Base-by-base conservation (phyloP, 2,113 vertebrate species). In the Hydrolagus affinis region DNA sequence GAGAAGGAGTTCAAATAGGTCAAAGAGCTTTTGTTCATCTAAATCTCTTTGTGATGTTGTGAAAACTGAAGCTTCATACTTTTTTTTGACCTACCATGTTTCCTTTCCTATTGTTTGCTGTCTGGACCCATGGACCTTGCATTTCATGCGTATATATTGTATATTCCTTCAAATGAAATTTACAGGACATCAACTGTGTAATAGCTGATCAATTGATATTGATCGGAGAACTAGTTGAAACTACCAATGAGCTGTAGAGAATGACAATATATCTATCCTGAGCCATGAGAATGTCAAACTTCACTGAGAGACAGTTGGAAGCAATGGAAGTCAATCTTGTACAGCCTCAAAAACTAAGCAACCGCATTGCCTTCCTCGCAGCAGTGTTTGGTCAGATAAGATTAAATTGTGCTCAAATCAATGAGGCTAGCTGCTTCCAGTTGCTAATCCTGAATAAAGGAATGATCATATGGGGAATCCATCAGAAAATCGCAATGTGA, bases 371-470 rank as follows among this genome's bases (percentile, higher is more conserved):
- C 8, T 64, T 64, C 59, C 19, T 11, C 77, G 17, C 77, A 80
- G 32, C 73, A 78, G n/a, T 25, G 75, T 78, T 78, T 78, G 57
- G 57, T 30, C 17, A 62, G 59, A 64, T 15, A 75, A 64, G 77
- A 80, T 25, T 64, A 80, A 64, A 80, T 80, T 80, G 59, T 75
- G 72, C n/a, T n/a, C 62, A 19, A 80, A 14, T 80, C 59, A 64
- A 75, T 75, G 77, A 80, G 77, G 23, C n/a, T 78, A 57, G 57
- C 75, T 78, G n/a, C 75, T 60, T 78, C 75, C 14, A 25, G 75
- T 60, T 30, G 11, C 57, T 78, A 78, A 78, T 78, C 75, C 75
- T 78, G n/a, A 28, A 25, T 80, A 28, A 7, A 80, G 64, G 23
- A 44, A 44, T 17, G 64, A 80, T 28, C 64, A 64, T 64, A 60